phyloP scores from a whole-genome alignment of 2,113 vertebrate species.

The Chlamydotis undulata region DNA sequence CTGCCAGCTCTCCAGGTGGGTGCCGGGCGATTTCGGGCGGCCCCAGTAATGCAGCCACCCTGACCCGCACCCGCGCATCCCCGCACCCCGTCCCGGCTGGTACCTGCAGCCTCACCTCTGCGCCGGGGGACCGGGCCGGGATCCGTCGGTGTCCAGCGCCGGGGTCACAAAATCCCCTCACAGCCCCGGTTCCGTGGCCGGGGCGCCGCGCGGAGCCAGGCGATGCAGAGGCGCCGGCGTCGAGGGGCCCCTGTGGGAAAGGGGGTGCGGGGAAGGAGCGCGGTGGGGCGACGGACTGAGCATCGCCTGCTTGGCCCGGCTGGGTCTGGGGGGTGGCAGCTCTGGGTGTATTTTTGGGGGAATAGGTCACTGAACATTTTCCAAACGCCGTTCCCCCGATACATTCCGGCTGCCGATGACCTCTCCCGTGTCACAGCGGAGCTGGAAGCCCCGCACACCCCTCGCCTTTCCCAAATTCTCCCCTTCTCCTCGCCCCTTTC shows the following conservation, averaged over 20 bases:
- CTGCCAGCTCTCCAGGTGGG: too few relatives aligned
- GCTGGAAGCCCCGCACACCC: background rate
- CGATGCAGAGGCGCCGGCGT: accelerated
- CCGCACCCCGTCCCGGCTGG: accelerated
- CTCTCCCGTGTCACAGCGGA: accelerated
- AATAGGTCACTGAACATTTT: background rate
- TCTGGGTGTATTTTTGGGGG: too few relatives aligned
- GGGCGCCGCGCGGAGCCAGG: background rate
- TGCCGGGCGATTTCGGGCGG: too few relatives aligned
- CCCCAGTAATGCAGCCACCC: too few relatives aligned
- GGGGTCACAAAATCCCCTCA: accelerated
- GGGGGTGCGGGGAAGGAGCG: background rate
- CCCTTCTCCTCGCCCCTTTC: background rate
- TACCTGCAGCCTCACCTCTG: background rate
- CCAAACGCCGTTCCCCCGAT: too few relatives aligned
- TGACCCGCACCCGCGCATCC: background rate
- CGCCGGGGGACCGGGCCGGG: background rate
- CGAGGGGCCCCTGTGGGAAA: background rate
- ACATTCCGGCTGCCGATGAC: background rate
- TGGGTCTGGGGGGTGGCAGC: too few relatives aligned
- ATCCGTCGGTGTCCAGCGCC: background rate
- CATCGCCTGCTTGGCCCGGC: background rate
- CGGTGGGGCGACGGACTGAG: accelerated
- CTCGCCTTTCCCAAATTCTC: background rate
- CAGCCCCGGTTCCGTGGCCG: background rate